Evolutionary conservation across 2,797 vertebrate genomes (phyloP).

Genomic region (Phataginus tricuspis): DNA sequence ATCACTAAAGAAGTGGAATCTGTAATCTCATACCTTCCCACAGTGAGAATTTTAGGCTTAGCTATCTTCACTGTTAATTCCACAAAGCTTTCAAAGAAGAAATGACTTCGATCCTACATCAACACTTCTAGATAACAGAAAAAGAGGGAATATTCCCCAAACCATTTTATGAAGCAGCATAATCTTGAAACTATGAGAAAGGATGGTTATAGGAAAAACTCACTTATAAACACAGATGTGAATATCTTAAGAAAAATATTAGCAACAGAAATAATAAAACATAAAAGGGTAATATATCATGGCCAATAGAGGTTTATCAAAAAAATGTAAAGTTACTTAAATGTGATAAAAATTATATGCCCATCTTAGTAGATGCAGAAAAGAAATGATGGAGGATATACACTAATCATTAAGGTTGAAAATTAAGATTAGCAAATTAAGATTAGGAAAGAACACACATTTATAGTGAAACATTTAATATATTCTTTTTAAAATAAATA

Average conservation of each 20-base stretch:
- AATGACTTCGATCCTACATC: neutral
- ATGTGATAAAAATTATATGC: neutral
- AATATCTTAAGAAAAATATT: neutral
- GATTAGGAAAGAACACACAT: neutral
- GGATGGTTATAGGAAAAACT: neutral
- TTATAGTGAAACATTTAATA: neutral
- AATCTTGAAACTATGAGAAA: neutral
- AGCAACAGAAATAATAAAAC: neutral
- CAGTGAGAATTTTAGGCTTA: neutral
- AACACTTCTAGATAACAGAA: neutral
- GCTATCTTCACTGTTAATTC: neutral
- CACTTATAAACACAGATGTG: neutral
- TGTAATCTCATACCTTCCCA: neutral
- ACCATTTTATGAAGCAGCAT: neutral
- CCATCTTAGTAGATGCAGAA: neutral
- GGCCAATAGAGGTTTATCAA: neutral
- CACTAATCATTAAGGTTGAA: neutral
- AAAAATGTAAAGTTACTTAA: neutral
- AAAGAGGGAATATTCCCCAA: neutral
- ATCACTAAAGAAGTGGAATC: neutral
- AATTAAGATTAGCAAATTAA: neutral
- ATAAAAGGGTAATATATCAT: neutral
- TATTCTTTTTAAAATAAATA: neutral
- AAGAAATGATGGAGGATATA: neutral
- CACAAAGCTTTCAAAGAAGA: neutral